Conservation (phyloP, 2,797 vertebrate genomes). For the Loris lydekkerianus region DNA sequence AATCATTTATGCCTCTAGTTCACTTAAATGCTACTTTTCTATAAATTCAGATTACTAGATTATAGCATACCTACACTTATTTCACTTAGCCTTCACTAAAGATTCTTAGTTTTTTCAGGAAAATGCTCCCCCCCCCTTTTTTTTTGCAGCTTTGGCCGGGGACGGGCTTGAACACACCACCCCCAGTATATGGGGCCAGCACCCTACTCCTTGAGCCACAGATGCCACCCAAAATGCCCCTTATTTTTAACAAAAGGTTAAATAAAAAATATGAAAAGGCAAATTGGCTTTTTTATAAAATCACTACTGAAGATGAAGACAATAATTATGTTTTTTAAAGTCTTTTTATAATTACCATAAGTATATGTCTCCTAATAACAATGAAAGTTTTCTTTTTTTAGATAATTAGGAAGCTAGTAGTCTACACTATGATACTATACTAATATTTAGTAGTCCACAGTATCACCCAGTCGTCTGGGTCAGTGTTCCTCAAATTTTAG, state of each 20-base stretch:
- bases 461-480: background rate
- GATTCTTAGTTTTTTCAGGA: background rate
- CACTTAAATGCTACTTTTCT: background rate
- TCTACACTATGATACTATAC: background rate
- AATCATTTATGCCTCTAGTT: background rate
- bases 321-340: background rate
- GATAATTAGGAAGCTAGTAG: background rate
- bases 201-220: too few species aligned
- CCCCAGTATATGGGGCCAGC: too few species aligned
- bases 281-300: slow-evolving; percentile 18
- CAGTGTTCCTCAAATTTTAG: background rate
- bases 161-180: too few species aligned
- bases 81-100: background rate
- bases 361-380: slow-evolving; percentile 37
- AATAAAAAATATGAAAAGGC: background rate
- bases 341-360: slow-evolving; percentile 37
- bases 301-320: slow-evolving; percentile 12
- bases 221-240: background rate
- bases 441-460: background rate
- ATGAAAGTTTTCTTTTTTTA: background rate
- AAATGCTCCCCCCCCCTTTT: background rate
- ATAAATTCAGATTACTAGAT: slow-evolving; percentile 12
- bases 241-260: slow-evolving; percentile 31
- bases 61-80: background rate
- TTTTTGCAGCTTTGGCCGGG: too few species aligned